A percentile compares a stretch with the other conserved stretches of the same genome.
These are phyloP conservation scores for Mesoclemmys tuberculata DNA, from an alignment of 2,113 vertebrate species.

Conservation along the genomic window DNA sequence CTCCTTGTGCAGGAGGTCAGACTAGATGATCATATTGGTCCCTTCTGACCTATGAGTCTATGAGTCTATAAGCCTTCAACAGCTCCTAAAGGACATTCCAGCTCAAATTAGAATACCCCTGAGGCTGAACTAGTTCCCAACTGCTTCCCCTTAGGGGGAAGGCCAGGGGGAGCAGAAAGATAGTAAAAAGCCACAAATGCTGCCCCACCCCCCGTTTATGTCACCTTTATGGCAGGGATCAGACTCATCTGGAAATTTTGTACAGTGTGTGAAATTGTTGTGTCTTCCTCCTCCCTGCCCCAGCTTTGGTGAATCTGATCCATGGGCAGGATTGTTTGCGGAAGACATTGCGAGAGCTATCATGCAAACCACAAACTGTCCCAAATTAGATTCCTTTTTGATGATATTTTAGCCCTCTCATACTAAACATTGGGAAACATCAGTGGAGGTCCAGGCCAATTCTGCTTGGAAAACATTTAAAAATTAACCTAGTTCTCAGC, in stretches of 20 bases:
- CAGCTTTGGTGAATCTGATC: not conserved
- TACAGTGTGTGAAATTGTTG: not conserved
- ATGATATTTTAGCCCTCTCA: not conserved
- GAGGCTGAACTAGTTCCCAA: not conserved
- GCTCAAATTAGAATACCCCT: not conserved
- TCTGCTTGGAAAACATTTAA: not conserved
- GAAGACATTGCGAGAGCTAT: not conserved
- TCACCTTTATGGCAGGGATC: not conserved
- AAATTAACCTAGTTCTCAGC: not conserved
- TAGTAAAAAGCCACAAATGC: not conserved
- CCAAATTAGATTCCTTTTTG: not conserved
- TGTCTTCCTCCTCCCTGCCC: not conserved
- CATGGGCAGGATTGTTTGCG: not conserved
- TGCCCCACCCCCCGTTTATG: not conserved
- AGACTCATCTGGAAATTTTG: not conserved
- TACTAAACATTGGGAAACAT: not conserved
- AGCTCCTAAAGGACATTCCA: too few relatives aligned
- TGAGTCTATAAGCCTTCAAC: too few relatives aligned
- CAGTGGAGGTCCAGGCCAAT: fast-evolving
- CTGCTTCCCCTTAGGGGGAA: not conserved
- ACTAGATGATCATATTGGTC: too few relatives aligned
- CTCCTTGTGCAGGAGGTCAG: too few relatives aligned
- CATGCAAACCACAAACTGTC: not conserved
- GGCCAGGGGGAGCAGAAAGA: not conserved
- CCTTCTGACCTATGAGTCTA: too few relatives aligned